A percentile compares a stretch with the other conserved stretches of the same genome.
Evolutionary conservation across 2,888 invertebrate genomes (phyloP).

Genomic region (Clivina fossor): DNA sequence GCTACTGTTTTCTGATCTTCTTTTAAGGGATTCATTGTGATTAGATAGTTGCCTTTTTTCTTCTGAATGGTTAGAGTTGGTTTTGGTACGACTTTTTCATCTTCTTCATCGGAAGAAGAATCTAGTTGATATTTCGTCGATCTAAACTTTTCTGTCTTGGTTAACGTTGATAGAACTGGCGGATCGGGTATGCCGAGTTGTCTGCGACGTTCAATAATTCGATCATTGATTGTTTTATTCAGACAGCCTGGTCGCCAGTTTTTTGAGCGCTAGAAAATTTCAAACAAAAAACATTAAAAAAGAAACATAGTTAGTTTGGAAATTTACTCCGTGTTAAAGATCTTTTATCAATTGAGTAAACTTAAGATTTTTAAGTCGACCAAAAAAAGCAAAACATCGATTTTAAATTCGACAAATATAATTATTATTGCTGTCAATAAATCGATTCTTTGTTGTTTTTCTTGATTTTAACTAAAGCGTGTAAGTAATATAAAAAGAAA

Average conservation of each 20-base stretch:
- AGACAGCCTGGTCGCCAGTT: conserved; percentile 63
- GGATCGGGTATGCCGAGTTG: conserved; percentile 44
- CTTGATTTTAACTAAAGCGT: too few relatives aligned
- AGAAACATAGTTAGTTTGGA: too few relatives aligned
- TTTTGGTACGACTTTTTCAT: conserved; percentile 56
- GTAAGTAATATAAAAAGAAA: too few relatives aligned
- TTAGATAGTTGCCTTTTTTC: conserved; percentile 65
- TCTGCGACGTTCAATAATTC: conserved; percentile 47
- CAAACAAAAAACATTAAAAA: too few relatives aligned
- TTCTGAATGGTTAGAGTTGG: conserved; percentile 67
- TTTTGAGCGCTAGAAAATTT: too few relatives aligned
- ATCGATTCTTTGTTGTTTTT: too few relatives aligned
- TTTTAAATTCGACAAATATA: too few relatives aligned
- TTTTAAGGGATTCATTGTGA: conserved; percentile 69
- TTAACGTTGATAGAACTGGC: conserved; percentile 37
- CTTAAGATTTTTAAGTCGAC: too few relatives aligned
- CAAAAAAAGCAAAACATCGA: too few relatives aligned
- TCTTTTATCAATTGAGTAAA: too few relatives aligned
- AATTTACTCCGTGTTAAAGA: too few relatives aligned
- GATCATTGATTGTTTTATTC: conserved; percentile 53
- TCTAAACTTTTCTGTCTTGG: conserved; percentile 53
- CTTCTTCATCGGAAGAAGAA: conserved; percentile 46
- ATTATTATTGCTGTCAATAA: too few relatives aligned
- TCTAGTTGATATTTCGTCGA: conserved; percentile 53
- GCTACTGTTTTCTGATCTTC: conserved; percentile 60